Percentiles rank a stretch among this genome's conserved stretches.
Conservation (phyloP, 2,797 vertebrate species). For the Amphiprion clarkii region DNA sequence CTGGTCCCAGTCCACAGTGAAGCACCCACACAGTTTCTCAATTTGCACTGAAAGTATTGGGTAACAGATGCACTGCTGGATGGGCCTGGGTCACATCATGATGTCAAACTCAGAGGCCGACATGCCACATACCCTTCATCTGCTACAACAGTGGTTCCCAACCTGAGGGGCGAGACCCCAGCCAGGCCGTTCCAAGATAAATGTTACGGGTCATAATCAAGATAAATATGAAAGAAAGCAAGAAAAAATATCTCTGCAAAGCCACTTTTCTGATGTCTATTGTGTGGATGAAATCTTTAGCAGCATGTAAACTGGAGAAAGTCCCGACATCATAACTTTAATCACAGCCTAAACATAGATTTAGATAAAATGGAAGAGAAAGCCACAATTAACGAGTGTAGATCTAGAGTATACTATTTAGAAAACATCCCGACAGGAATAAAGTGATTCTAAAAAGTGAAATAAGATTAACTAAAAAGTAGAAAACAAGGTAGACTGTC, state of each 20-base stretch:
- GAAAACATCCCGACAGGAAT: too few species aligned
- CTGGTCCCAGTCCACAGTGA: slow-evolving; percentile 59
- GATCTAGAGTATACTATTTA: too few species aligned
- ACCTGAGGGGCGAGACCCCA: slow-evolving; percentile 18
- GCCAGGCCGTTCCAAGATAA: neutral
- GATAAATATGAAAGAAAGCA: neutral
- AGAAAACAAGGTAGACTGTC: neutral
- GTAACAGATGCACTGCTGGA: slow-evolving; percentile 62
- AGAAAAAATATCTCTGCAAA: neutral
- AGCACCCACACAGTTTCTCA: slow-evolving; percentile 40
- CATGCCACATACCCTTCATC: slow-evolving; percentile 57
- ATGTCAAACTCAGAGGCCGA: slow-evolving; percentile 60
- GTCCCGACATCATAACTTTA: neutral
- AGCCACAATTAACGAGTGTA: neutral
- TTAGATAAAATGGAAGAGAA: slow-evolving; percentile 1
- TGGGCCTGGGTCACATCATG: slow-evolving; percentile 36
- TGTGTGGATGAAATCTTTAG: neutral
- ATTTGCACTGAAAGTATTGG: slow-evolving; percentile 31
- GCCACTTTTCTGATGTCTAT: neutral
- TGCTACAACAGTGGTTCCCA: slow-evolving; percentile 68
- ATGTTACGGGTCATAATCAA: slow-evolving; percentile 1
- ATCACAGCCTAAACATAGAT: neutral
- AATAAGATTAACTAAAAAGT: too few species aligned
- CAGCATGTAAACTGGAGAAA: slow-evolving; percentile 1
- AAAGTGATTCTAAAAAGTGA: too few species aligned